Evolutionary conservation across 1,140 invertebrate genomes (phyloP).

Genomic region (Andrena cerasifolii): DNA sequence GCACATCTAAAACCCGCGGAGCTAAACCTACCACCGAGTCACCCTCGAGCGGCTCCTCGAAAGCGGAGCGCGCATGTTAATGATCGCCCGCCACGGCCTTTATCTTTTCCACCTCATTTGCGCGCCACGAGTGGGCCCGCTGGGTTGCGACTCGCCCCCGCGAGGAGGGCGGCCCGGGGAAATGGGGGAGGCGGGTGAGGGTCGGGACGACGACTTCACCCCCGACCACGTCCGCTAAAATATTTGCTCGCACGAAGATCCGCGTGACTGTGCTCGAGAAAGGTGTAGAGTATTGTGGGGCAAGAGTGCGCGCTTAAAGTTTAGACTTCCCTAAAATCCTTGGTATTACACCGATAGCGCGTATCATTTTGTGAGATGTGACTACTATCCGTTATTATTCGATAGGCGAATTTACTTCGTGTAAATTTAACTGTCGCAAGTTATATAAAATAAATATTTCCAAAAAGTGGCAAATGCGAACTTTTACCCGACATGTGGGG

Average conservation of each 20-base stretch:
- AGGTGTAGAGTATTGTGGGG: too few species aligned
- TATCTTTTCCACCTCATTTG: conserved; percentile 84
- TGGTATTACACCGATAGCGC: too few species aligned
- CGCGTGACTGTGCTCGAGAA: conserved; percentile 23
- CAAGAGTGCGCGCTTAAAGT: too few species aligned
- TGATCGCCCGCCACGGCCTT: conserved; percentile 80
- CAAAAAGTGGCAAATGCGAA: too few species aligned
- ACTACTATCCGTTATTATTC: too few species aligned
- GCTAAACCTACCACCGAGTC: conserved; percentile 58
- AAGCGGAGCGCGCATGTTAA: conserved; percentile 80
- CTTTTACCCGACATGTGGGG: too few species aligned
- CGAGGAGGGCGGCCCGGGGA: conserved; percentile 2
- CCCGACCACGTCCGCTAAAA: conserved; percentile 35
- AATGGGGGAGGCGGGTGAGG: not conserved
- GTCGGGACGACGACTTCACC: conserved; percentile 27
- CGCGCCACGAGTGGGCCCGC: conserved; percentile 72
- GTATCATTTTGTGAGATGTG: too few species aligned
- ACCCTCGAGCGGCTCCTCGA: conserved; percentile 69
- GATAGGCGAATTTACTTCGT: too few species aligned
- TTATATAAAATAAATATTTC: too few species aligned
- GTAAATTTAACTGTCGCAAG: too few species aligned
- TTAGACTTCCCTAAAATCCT: too few species aligned
- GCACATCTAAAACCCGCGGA: conserved; percentile 43
- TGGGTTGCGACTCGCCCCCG: conserved; percentile 57
- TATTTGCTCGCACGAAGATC: conserved; percentile 52